Base-by-base conservation (phyloP, 2,888 invertebrate species). In the Athalia cordata region DNA sequence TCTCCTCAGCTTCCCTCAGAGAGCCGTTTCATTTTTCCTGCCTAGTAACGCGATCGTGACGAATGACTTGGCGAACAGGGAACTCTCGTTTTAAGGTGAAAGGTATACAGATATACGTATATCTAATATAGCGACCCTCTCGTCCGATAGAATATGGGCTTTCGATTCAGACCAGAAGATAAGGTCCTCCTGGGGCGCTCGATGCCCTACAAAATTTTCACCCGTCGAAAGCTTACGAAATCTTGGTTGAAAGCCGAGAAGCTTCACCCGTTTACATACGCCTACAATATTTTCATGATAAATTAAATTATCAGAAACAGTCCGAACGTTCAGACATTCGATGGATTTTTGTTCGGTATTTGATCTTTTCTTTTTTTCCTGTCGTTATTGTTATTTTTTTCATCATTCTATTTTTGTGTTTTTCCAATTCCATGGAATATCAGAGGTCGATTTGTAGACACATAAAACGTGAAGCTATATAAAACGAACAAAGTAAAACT, bases 11-110 rank as follows among this genome's bases (percentile, higher is more conserved):
- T n/a, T 11, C 4, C n/a, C 55, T 11, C n/a, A 4, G 9, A 55
- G 68, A 72, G 72, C 47, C 59, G 72, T 57, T 72, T 72, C 72
- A 59, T 72, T 72, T 72, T 72, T 68, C 72, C 57, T 47, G 72
- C 72, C 43, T 59, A 13, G 72, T 59, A 72, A 72, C 72, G 47
- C 59, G 72, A 72, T 72, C 72, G 57, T 72, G 59, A 59, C 72
- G 72, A 70, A 70, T 70, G 52, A 55, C 70, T 70, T 3, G 57
- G 45, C 55, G 57, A 59, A 57, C 47, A 29, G 52, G 50, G 59
- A 29, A 45, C 45, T n/a, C 7, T 13, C 45, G 50, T 45, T 15
- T 50, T n/a, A n/a, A 52, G 6, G 11, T 29, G 4, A 43, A 29
- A 68, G 6, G 49, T 6, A 13, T n/a, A 13, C 49, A 45, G 6